phyloP scores from a whole-genome alignment of 2,113 vertebrate species.

The Microtus pennsylvanicus region DNA sequence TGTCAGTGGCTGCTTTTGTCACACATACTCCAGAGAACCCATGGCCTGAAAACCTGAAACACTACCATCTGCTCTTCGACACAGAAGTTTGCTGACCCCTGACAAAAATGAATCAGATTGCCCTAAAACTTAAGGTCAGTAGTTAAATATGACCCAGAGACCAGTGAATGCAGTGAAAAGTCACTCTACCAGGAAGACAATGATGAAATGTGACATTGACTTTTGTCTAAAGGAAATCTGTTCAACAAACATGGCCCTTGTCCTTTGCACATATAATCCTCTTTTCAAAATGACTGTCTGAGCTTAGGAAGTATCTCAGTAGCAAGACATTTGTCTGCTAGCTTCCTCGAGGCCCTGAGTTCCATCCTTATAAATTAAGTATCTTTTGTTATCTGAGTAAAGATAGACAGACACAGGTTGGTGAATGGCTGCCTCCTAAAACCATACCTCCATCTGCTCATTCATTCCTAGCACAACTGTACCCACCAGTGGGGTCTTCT shows the following conservation, averaged over 20 bases:
- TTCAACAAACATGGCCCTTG: neutral
- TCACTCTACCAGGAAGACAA: neutral
- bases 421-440: neutral
- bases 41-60: neutral
- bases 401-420: neutral
- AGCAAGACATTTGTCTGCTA: neutral
- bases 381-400: neutral
- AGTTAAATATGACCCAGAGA: neutral
- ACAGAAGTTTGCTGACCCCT: neutral
- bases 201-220: neutral
- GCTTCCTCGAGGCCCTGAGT: neutral
- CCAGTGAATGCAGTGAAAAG: neutral
- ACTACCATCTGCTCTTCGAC: neutral
- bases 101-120: neutral
- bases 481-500: neutral
- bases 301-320: neutral
- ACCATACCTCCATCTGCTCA: too few relatives aligned
- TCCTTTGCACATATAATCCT: neutral
- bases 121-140: neutral
- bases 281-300: neutral
- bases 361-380: neutral
- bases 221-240: neutral
- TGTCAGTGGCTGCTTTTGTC: neutral
- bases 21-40: accelerated
- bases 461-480: neutral